These are phyloP conservation scores for Mactra quadrangularis DNA, from an alignment of 1,140 invertebrate genomes.

Conservation along the genomic window DNA sequence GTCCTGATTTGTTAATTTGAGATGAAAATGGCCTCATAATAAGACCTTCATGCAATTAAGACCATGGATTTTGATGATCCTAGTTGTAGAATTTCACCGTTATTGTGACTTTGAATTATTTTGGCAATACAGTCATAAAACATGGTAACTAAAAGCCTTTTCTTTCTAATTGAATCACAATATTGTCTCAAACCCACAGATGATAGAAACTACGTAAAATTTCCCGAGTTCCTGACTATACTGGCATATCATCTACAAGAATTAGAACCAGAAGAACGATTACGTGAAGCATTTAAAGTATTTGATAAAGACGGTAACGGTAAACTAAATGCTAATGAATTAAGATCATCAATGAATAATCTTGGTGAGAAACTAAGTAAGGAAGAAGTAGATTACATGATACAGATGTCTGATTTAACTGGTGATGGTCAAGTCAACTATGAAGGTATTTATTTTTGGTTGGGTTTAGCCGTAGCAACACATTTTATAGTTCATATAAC, in stretches of 20 bases:
- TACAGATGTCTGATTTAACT: slow-evolving; percentile 36
- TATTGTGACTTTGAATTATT: no score
- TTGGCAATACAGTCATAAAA: no score
- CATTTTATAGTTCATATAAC: no score
- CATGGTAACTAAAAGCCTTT: no score
- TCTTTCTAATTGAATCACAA: no score
- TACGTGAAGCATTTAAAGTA: slow-evolving; percentile 46
- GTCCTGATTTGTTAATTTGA: no score
- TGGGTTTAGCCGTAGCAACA: no score
- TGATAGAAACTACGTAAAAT: slow-evolving; percentile 33
- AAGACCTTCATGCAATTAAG: no score
- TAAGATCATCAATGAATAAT: slow-evolving; percentile 37
- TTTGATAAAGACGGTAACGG: slow-evolving; percentile 58
- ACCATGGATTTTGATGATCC: no score
- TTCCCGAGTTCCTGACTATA: slow-evolving; percentile 57
- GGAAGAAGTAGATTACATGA: slow-evolving; percentile 53
- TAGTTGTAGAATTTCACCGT: no score
- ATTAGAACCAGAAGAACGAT: slow-evolving; percentile 43
- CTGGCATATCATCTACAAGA: slow-evolving; percentile 48
- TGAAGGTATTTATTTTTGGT: slow-evolving; percentile 53
- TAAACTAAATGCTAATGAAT: slow-evolving; percentile 6
- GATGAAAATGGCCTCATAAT: no score
- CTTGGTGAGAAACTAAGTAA: slow-evolving; percentile 42
- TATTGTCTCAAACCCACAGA: no score
- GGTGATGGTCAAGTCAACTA: slow-evolving; percentile 57